Evolutionary conservation across 2,797 vertebrate species (phyloP).

Genomic region (Siniperca scherzeri): DNA sequence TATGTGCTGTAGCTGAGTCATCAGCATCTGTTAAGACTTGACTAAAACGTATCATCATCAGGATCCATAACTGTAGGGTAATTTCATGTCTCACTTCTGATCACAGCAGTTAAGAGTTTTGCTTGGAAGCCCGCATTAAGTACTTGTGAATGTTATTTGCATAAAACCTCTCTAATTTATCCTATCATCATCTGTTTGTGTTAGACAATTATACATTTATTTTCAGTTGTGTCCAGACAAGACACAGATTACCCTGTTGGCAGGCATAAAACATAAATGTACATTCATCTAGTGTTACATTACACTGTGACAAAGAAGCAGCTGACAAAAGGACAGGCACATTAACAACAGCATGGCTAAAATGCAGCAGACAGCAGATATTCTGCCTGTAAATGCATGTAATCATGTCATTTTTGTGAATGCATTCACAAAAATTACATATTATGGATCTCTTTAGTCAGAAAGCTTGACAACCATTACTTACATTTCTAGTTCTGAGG

Average conservation of each 20-base stretch:
- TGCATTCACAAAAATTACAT: not conserved
- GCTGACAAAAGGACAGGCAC: not conserved
- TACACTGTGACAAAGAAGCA: too few species aligned
- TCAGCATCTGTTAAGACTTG: constrained; percentile 6
- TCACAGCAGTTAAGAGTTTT: not conserved
- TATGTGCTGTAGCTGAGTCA: not conserved
- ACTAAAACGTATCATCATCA: not conserved
- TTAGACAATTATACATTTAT: not conserved
- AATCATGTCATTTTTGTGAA: not conserved
- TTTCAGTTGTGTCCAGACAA: constrained; percentile 3
- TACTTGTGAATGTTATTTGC: not conserved
- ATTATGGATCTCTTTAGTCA: not conserved
- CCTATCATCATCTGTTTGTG: not conserved
- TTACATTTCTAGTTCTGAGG: not conserved
- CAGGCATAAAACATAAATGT: not conserved
- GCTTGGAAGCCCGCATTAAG: constrained; percentile 9
- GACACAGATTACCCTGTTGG: not conserved
- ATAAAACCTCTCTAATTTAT: not conserved
- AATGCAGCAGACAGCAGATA: not conserved
- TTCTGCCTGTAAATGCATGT: not conserved
- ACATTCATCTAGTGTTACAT: not conserved
- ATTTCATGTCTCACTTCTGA: constrained; percentile 11
- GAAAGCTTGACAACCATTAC: constrained; percentile 2
- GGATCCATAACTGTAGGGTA: not conserved
- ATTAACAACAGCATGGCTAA: not conserved